phyloP scores from a whole-genome alignment of 2,113 vertebrate species.

The Vidua macroura region DNA sequence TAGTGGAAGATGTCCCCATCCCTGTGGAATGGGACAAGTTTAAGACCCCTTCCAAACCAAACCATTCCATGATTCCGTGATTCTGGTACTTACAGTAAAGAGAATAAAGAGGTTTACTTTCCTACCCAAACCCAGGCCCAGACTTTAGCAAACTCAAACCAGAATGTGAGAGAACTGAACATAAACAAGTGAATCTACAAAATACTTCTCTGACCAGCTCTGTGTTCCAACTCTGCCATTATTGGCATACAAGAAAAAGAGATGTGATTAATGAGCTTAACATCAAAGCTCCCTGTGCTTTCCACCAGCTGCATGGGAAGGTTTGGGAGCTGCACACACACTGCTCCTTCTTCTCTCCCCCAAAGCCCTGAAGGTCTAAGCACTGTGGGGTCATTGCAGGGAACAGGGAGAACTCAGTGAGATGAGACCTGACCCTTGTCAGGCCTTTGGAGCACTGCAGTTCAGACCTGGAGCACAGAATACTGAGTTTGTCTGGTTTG shows the following conservation, averaged over 20 bases:
- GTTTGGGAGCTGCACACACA: background rate
- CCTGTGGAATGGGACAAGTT: background rate
- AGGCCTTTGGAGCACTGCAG: background rate
- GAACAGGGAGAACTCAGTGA: background rate
- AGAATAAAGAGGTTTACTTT: background rate
- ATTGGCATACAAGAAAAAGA: background rate
- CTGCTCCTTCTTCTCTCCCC: background rate
- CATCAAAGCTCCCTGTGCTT: background rate
- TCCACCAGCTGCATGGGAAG: background rate
- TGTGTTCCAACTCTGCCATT: background rate
- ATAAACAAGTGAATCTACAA: background rate
- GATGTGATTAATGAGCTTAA: background rate
- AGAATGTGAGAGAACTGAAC: background rate
- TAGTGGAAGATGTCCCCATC: background rate
- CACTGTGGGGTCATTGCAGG: too few species aligned
- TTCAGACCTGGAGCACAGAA: background rate
- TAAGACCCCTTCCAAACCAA: background rate
- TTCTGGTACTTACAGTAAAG: background rate
- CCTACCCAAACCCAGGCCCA: background rate
- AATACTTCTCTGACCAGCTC: fast-evolving
- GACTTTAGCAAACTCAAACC: background rate
- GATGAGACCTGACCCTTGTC: background rate
- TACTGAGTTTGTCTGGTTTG: background rate
- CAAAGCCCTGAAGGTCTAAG: background rate
- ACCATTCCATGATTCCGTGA: background rate